phyloP scores from a whole-genome alignment of 2,113 vertebrate genomes.

The Pseudonaja textilis region DNA sequence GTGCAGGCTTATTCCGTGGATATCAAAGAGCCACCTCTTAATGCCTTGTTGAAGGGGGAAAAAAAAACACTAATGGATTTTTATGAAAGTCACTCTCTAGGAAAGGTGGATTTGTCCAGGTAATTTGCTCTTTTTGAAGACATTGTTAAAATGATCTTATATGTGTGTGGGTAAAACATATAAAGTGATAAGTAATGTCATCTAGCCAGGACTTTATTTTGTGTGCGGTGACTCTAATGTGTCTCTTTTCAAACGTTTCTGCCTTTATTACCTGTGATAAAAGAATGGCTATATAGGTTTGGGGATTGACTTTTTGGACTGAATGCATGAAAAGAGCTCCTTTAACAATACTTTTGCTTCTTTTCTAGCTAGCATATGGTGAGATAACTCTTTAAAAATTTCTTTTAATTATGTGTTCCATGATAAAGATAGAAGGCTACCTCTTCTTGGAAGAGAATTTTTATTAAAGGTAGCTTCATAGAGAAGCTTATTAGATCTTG shows the following conservation, averaged over 20 bases:
- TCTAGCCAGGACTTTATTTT: background rate
- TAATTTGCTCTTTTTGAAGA: constrained; percentile 7
- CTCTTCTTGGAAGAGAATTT: background rate
- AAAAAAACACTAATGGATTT: constrained; percentile 41
- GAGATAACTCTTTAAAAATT: background rate
- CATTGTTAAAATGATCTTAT: background rate
- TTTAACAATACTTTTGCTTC: background rate
- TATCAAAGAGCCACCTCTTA: background rate
- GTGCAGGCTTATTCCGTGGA: background rate
- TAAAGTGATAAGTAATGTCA: background rate
- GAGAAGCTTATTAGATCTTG: background rate
- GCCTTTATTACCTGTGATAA: no score
- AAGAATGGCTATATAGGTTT: background rate
- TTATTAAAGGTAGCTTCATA: no score
- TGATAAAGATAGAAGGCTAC: background rate
- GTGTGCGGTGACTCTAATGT: background rate
- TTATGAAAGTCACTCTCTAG: constrained; percentile 46
- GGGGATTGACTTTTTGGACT: background rate
- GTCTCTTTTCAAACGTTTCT: background rate
- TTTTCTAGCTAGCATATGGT: background rate
- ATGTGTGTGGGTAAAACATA: no score
- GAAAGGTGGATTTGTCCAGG: constrained; percentile 59
- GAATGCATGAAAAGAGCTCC: background rate
- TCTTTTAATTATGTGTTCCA: background rate
- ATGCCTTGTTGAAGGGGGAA: background rate